Percentiles rank a stretch among this genome's conserved stretches.
These are phyloP conservation scores for Meteorus cinctellus DNA, from an alignment of 2,888 invertebrate genomes.

Conservation along the genomic window DNA sequence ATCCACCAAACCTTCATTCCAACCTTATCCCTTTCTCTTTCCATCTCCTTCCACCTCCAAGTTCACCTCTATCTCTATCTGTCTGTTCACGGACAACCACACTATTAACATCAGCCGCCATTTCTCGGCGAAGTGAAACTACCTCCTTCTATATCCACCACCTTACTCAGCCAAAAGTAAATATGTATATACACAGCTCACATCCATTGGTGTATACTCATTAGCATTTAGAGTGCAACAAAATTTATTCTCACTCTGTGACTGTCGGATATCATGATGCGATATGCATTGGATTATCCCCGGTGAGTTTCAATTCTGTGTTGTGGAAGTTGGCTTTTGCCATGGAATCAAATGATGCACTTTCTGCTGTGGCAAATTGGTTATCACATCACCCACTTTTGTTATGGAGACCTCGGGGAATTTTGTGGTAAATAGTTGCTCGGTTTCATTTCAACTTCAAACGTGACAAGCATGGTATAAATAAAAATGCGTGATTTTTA, in stretches of 20 bases:
- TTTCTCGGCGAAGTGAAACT: not conserved
- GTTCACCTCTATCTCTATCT: conserved; percentile 13
- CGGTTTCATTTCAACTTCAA: not conserved
- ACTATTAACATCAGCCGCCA: conserved; percentile 10
- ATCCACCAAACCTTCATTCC: not conserved
- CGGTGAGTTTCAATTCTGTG: conserved; percentile 15
- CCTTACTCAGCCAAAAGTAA: conserved; percentile 27
- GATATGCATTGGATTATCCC: conserved; percentile 63
- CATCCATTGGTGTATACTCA: conserved; percentile 51
- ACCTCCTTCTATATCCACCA: not conserved
- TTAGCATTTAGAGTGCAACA: conserved; percentile 67
- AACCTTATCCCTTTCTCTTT: conserved; percentile 17
- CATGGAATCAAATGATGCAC: conserved; percentile 20
- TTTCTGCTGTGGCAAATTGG: not conserved
- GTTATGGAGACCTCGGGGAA: not conserved
- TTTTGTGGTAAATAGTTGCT: too few relatives aligned
- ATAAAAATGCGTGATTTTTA: too few relatives aligned
- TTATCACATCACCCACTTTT: not conserved
- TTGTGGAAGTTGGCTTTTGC: not conserved
- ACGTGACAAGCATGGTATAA: conserved; percentile 8
- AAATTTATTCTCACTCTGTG: conserved; percentile 62
- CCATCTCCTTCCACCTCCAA: not conserved
- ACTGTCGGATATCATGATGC: conserved; percentile 60
- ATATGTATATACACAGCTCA: not conserved
- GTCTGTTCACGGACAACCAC: not conserved